Evolutionary conservation across 2,113 vertebrate species (phyloP).

Genomic region (Lates calcarifer): DNA sequence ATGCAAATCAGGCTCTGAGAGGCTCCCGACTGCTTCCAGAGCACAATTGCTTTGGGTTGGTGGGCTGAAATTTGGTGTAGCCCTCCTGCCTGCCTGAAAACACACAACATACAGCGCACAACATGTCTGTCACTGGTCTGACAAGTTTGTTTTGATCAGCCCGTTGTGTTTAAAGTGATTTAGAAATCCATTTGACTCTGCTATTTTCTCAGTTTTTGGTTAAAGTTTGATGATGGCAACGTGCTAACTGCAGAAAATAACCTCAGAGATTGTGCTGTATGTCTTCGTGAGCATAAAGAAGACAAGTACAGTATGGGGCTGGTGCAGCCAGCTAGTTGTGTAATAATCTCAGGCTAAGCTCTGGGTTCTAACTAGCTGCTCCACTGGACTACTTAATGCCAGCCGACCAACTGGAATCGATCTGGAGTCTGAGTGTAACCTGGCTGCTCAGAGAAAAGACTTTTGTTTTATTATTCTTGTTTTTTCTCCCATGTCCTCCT

Average conservation of each 20-base stretch:
- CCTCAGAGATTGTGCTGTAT: background rate
- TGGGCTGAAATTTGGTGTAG: slow-evolving; percentile 18
- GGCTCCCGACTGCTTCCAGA: slow-evolving; percentile 42
- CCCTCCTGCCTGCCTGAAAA: slow-evolving; percentile 26
- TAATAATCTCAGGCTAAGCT: slow-evolving; percentile 63
- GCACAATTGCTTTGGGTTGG: slow-evolving; percentile 29
- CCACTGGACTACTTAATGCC: slow-evolving; percentile 73
- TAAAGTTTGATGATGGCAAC: background rate
- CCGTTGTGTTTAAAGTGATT: background rate
- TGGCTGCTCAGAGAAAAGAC: slow-evolving; percentile 33
- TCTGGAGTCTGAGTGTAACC: slow-evolving; percentile 43
- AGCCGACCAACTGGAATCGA: slow-evolving; percentile 60
- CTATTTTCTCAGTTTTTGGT: background rate
- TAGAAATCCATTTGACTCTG: slow-evolving; percentile 5
- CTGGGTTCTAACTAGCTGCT: slow-evolving; percentile 72
- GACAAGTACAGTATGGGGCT: slow-evolving; percentile 3
- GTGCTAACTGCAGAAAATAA: background rate
- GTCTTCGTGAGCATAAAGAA: slow-evolving; percentile 12
- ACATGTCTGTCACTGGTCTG: background rate
- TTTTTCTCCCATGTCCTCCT: slow-evolving; percentile 32
- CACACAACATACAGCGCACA: slow-evolving; percentile 3
- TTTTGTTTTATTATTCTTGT: slow-evolving; percentile 33
- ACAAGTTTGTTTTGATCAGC: slow-evolving; percentile 13
- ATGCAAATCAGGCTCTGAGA: slow-evolving; percentile 54
- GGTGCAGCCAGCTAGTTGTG: slow-evolving; percentile 28